Percentiles rank a stretch among this genome's conserved stretches.
These are phyloP conservation scores for Cheilosia vernalis DNA, from an alignment of 2,888 invertebrate genomes.

Conservation along the genomic window DNA sequence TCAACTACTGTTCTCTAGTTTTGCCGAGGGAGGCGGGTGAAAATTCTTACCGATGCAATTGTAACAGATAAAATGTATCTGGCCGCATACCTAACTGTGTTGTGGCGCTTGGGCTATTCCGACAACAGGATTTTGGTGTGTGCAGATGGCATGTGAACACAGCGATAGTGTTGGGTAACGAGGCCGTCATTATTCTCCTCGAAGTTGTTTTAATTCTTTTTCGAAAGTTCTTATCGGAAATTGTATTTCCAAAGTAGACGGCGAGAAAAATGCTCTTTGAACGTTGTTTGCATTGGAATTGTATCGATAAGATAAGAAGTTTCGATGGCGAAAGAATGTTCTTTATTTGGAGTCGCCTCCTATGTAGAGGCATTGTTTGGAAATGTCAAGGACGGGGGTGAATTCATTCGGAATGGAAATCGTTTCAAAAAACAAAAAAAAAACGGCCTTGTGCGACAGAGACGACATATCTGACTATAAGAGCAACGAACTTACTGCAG, in stretches of 20 bases:
- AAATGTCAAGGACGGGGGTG: background rate
- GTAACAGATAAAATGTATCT: slow-evolving; percentile 66
- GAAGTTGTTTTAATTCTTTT: slow-evolving; percentile 23
- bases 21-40: background rate
- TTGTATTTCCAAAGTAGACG: slow-evolving; percentile 55
- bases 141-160: slow-evolving; percentile 71
- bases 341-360: background rate
- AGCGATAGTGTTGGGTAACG: slow-evolving; percentile 61
- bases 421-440: no score
- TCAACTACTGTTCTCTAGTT: no score
- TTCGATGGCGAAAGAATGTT: slow-evolving; percentile 8
- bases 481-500: no score
- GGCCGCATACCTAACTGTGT: slow-evolving; percentile 56
- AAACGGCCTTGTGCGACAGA: no score
- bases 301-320: slow-evolving; percentile 63
- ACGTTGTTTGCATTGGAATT: slow-evolving; percentile 61
- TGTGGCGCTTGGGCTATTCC: slow-evolving; percentile 50
- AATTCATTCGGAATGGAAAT: background rate
- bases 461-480: no score
- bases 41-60: slow-evolving; percentile 60
- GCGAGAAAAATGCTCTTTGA: slow-evolving; percentile 36
- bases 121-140: slow-evolving; percentile 42
- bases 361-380: background rate
- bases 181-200: slow-evolving; percentile 47
- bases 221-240: slow-evolving; percentile 63